Evolutionary conservation across 2,113 vertebrate genomes (phyloP).

Genomic region (Agelaius tricolor): DNA sequence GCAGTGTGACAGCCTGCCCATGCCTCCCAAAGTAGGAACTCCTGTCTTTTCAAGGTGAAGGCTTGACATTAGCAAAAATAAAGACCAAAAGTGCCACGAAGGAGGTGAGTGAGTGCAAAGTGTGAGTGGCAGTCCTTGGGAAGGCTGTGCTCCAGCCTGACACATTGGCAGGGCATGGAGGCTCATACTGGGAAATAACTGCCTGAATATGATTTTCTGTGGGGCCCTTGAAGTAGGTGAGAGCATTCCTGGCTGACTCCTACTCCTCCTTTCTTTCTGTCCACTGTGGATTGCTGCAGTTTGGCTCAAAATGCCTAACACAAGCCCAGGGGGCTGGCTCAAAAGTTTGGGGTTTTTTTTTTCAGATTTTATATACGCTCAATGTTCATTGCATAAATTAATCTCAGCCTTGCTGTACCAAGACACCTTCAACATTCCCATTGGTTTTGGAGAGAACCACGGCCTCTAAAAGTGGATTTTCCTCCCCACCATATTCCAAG

Average conservation of each 20-base stretch:
- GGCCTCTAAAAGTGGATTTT: not conserved
- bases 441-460: not conserved
- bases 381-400: not conserved
- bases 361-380: not conserved
- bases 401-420: not conserved
- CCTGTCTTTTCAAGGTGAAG: not conserved
- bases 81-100: not conserved
- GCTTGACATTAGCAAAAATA: not conserved
- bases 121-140: not conserved
- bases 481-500: not conserved
- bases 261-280: not conserved
- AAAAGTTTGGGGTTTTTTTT: not conserved
- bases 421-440: not conserved
- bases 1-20: not conserved
- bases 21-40: not conserved
- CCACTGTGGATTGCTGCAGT: not conserved
- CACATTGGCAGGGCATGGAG: fast-evolving
- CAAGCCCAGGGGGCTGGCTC: not conserved
- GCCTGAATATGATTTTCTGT: not conserved
- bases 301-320: not conserved
- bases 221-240: not conserved
- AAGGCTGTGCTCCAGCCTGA: not conserved
- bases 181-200: not conserved
- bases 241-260: not conserved
- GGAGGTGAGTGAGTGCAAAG: not conserved